Percentiles rank a stretch among this genome's conserved stretches.
Conservation (phyloP, 2,888 invertebrate species). For the Idaea biselata region DNA sequence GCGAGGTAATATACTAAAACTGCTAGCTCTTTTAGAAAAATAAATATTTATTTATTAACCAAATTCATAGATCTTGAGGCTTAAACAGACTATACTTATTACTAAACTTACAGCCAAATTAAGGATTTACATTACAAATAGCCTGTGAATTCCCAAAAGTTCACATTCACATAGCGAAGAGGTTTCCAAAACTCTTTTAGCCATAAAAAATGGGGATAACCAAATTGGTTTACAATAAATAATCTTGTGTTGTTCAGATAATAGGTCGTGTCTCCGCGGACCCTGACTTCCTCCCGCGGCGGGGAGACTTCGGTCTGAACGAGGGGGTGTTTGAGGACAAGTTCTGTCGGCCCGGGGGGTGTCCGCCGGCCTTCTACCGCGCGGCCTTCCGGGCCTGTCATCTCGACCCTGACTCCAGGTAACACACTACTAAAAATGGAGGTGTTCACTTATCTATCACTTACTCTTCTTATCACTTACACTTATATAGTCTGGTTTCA, state of each 20-base stretch:
- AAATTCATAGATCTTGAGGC: too few relatives aligned
- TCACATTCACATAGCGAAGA: too few relatives aligned
- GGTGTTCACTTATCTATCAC: background rate
- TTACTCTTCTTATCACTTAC: background rate
- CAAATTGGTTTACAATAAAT: too few relatives aligned
- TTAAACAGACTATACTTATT: too few relatives aligned
- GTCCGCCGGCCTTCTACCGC: conserved; percentile 93
- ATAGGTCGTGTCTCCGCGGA: conserved; percentile 97
- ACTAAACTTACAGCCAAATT: too few relatives aligned
- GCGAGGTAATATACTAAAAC: conserved; percentile 84
- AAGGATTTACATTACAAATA: too few relatives aligned
- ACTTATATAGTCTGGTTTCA: too few relatives aligned
- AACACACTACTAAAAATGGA: background rate
- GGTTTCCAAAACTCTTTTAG: too few relatives aligned
- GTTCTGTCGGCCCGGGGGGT: conserved; percentile 84
- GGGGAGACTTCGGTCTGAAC: conserved; percentile 95
- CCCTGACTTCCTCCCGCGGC: conserved; percentile 95
- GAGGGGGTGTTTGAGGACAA: conserved; percentile 91
- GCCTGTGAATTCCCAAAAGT: too few relatives aligned
- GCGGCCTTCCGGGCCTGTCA: conserved; percentile 95
- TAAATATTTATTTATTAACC: too few relatives aligned
- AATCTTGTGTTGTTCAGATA: conserved; percentile 79
- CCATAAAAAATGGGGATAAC: too few relatives aligned
- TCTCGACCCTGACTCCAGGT: conserved; percentile 93
- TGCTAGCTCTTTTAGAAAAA: too few relatives aligned